phyloP scores from a whole-genome alignment of 2,113 vertebrate species.

The Coracopsis vasa region DNA sequence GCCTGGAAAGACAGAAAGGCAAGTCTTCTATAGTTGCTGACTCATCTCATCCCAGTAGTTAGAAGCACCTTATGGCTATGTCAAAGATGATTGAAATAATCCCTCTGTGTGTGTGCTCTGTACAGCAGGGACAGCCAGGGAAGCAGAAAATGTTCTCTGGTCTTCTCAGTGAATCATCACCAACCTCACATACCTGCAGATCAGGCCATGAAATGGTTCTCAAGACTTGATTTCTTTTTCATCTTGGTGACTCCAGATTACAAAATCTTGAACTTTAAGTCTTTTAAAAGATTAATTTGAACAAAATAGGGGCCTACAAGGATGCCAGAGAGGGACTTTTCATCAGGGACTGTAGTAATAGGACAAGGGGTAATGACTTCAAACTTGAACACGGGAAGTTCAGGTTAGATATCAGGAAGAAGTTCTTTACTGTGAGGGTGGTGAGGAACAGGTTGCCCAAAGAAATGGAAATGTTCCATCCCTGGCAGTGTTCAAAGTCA shows the following conservation, averaged over 20 bases:
- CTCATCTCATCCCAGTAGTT: background rate
- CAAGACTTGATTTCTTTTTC: background rate
- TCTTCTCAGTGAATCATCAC: background rate
- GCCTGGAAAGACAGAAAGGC: background rate
- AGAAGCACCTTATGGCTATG: background rate
- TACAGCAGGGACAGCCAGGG: background rate
- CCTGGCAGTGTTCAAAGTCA: background rate
- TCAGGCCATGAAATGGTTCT: background rate
- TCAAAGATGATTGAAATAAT: background rate
- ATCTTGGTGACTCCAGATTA: background rate
- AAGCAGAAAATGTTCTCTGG: background rate
- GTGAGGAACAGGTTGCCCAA: background rate
- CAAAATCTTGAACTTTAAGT: background rate
- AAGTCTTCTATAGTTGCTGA: background rate
- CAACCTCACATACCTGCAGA: background rate
- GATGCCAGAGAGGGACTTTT: background rate
- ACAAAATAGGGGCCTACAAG: background rate
- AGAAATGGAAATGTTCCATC: background rate
- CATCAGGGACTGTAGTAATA: background rate
- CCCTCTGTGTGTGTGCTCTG: background rate
- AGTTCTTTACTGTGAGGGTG: background rate
- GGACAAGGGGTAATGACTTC: background rate
- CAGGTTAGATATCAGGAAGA: background rate
- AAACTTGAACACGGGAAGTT: background rate
- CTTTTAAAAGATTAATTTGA: background rate